phyloP scores from a whole-genome alignment of 2,113 vertebrate genomes.

The Pagrus major region DNA sequence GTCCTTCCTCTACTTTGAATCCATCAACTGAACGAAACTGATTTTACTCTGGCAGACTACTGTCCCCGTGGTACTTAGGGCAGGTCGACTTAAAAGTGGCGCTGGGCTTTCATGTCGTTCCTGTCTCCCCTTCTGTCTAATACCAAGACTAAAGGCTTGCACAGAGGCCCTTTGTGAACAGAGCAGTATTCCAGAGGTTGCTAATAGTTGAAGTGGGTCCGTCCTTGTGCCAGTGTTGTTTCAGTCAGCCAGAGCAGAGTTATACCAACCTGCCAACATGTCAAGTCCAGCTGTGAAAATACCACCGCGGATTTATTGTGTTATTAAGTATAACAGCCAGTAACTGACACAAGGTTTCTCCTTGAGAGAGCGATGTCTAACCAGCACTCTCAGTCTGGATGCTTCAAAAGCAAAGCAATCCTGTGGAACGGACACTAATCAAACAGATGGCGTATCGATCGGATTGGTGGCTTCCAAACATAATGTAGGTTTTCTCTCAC shows the following conservation, averaged over 20 bases:
- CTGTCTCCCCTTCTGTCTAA: slow-evolving; percentile 34
- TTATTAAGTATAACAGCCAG: slow-evolving; percentile 52
- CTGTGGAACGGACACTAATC: slow-evolving; percentile 21
- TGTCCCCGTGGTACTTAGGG: background rate
- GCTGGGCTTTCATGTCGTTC: slow-evolving; percentile 26
- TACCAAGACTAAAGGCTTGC: slow-evolving; percentile 23
- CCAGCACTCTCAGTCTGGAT: background rate
- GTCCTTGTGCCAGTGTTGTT: slow-evolving; percentile 48
- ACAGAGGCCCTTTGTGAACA: slow-evolving; percentile 57
- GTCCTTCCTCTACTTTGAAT: background rate
- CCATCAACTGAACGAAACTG: background rate
- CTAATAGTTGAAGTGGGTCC: slow-evolving; percentile 39
- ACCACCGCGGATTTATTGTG: slow-evolving; percentile 60
- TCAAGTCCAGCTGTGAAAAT: slow-evolving; percentile 70
- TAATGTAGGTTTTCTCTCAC: slow-evolving; percentile 14
- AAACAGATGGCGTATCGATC: slow-evolving; percentile 46
- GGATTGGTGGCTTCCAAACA: slow-evolving; percentile 39
- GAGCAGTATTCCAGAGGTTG: slow-evolving; percentile 30
- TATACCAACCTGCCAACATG: slow-evolving; percentile 49
- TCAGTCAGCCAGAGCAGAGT: slow-evolving; percentile 36
- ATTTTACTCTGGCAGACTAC: slow-evolving; percentile 3
- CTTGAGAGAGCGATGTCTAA: slow-evolving; percentile 2
- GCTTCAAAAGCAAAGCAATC: slow-evolving; percentile 25
- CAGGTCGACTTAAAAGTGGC: slow-evolving; percentile 2
- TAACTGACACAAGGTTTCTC: slow-evolving; percentile 28